These are phyloP conservation scores for Phorcus lineatus DNA, from an alignment of 2,888 invertebrate genomes.

Conservation along the genomic window DNA sequence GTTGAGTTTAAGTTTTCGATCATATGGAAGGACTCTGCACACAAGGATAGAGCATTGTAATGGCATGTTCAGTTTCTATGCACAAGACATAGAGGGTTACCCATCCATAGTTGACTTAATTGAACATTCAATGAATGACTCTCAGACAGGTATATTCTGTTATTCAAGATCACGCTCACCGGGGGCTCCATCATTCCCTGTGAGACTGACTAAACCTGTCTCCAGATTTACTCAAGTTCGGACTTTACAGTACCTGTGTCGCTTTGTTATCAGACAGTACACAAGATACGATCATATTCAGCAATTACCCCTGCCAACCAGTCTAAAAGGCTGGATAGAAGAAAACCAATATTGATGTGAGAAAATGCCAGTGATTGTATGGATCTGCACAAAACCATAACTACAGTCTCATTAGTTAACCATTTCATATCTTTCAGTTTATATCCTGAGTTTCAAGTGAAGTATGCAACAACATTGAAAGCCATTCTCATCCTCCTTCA, in stretches of 20 bases:
- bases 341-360: slow-evolving; percentile 72
- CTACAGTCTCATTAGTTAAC: slow-evolving; percentile 17
- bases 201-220: slow-evolving; percentile 84
- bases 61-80: slow-evolving; percentile 79
- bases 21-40: slow-evolving; percentile 83
- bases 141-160: slow-evolving; percentile 84
- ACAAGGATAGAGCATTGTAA: slow-evolving; percentile 85
- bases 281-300: slow-evolving; percentile 83
- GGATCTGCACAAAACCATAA: slow-evolving; percentile 23
- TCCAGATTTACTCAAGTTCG: slow-evolving; percentile 84
- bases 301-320: slow-evolving; percentile 82
- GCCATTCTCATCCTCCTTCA: slow-evolving; percentile 4
- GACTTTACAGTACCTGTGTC: slow-evolving; percentile 84
- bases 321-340: slow-evolving; percentile 74
- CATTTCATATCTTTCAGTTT: slow-evolving; percentile 23
- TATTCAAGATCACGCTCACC: slow-evolving; percentile 83
- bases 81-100: slow-evolving; percentile 75
- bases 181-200: slow-evolving; percentile 84
- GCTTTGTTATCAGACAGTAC: slow-evolving; percentile 84
- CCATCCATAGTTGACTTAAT: slow-evolving; percentile 83
- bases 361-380: slow-evolving; percentile 16
- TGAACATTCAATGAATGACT: slow-evolving; percentile 84
- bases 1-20: slow-evolving; percentile 85
- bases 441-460: slow-evolving; percentile 5
- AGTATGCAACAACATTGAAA: slow-evolving; percentile 18